phyloP scores from a whole-genome alignment of 37 sponge, comb jelly and placozoan genomes.

The Haliclona indistincta region DNA sequence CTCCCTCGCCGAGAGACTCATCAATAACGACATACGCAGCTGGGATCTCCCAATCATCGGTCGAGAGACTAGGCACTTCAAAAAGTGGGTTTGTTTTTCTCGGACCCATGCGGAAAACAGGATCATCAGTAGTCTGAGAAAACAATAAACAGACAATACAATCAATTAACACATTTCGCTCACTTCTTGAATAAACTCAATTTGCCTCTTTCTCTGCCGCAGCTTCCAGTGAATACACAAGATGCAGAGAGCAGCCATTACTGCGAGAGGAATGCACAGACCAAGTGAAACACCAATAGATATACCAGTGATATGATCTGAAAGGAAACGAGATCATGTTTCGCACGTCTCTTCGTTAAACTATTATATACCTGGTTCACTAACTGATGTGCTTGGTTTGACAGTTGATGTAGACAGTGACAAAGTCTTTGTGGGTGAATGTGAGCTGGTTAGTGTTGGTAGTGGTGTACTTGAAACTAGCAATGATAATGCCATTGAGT shows the following conservation, averaged over 20 bases:
- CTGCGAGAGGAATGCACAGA: too few species aligned
- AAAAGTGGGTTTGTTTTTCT: background rate
- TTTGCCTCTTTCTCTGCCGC: background rate
- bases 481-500: too few species aligned
- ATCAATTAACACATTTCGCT: background rate
- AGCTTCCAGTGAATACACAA: background rate
- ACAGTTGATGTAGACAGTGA: too few species aligned
- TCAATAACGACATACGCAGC: slow-evolving; percentile 48
- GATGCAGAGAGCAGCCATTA: background rate
- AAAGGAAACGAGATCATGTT: too few species aligned
- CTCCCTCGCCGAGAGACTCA: slow-evolving; percentile 64
- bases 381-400: too few species aligned
- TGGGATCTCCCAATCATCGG: slow-evolving; percentile 9
- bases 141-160: background rate
- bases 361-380: too few species aligned
- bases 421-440: too few species aligned
- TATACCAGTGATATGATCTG: too few species aligned
- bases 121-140: background rate
- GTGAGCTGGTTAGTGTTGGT: too few species aligned
- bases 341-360: too few species aligned
- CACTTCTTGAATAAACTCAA: slow-evolving; percentile 9
- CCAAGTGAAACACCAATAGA: too few species aligned
- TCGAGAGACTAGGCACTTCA: background rate
- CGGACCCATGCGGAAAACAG: slow-evolving; percentile 6
- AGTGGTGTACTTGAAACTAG: too few species aligned